These are phyloP conservation scores for Psilopsiagon aurifrons DNA, from an alignment of 2,113 vertebrate species.

Conservation along the genomic window DNA sequence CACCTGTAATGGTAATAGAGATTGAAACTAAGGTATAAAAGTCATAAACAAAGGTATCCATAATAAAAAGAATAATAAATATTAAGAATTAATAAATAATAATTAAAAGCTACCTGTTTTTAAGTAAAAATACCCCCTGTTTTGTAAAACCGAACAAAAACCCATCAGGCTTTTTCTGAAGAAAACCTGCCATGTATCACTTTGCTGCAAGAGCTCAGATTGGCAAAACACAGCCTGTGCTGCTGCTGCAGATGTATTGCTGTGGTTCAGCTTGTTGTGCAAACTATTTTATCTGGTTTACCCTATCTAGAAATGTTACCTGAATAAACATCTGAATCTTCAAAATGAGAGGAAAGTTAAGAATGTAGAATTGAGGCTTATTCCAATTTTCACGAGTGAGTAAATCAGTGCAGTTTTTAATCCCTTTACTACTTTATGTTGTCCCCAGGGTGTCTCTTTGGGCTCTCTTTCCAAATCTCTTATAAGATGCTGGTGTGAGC, in stretches of 20 bases:
- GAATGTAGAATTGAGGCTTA: background rate
- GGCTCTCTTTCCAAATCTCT: background rate
- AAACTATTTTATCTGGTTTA: conserved; percentile 1
- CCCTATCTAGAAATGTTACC: background rate
- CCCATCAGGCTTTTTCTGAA: background rate
- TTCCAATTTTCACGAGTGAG: background rate
- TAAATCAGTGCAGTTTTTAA: background rate
- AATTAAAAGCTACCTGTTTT: background rate
- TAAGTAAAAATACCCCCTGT: background rate
- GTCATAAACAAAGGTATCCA: background rate
- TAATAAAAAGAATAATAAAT: too few species aligned
- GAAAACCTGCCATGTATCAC: background rate
- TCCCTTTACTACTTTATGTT: background rate
- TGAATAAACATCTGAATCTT: background rate
- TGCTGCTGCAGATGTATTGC: conserved; percentile 11
- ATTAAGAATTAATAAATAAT: too few species aligned
- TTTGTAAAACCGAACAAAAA: background rate
- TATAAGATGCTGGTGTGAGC: background rate
- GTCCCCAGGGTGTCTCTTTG: fast-evolving
- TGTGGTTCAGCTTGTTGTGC: conserved; percentile 1
- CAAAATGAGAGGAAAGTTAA: background rate
- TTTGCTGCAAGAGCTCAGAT: background rate
- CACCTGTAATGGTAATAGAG: background rate
- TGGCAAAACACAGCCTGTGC: background rate
- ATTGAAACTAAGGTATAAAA: background rate